Evolutionary conservation across 2,797 vertebrate species (phyloP), one percentile per base, ranked within the genome.

Genomic region (Enteromius unitaeniatus): DNA sequence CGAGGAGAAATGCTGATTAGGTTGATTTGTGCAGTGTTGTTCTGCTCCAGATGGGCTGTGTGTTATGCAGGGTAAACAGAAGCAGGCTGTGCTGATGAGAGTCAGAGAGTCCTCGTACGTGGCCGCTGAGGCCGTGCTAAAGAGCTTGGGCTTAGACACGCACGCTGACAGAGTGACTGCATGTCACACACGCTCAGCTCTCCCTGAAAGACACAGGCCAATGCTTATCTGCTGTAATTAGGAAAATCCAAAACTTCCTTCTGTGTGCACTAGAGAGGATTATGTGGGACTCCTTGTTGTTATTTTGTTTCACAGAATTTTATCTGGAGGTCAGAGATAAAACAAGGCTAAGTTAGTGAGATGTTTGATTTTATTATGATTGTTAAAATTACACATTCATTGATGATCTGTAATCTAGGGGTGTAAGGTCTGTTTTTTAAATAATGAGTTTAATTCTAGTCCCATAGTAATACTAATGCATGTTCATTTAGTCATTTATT

Each of bases 161-260:
- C 65, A 80, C 11, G n/a, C 83, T 87, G 60, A 75, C 77, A 60
- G 80, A 76, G 62, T 78, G 37, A 64, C 83, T 72, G 69, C 75
- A 78, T 79, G 64, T 82, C 68, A 78, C 34, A 79, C 83, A 78
- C 5, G 77, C 82, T 79, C 69, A 74, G 82, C 68, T 67, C 58
- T 72, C 58, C 53, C 19, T 23, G 40, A 28, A 73, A 83, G 40
- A 77, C 79, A 74, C 53, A 65, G 51, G 58, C 58, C 45, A 21
- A 45, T 17, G 67, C 73, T 87, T 79, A 86, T 86, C 82, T 84
- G 26, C 65, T 69, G 76, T 81, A 83, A 85, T 80, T 76, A 83
- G 62, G 49, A 68, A 69, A 60, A 58, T 23, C 11, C 34, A 34
- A 49, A 82, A 76, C 47, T 82, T 67, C 9, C 23, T 64, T 82